Base-by-base conservation (phyloP, 2,888 invertebrate genomes). In the Crepidodera aurea region DNA sequence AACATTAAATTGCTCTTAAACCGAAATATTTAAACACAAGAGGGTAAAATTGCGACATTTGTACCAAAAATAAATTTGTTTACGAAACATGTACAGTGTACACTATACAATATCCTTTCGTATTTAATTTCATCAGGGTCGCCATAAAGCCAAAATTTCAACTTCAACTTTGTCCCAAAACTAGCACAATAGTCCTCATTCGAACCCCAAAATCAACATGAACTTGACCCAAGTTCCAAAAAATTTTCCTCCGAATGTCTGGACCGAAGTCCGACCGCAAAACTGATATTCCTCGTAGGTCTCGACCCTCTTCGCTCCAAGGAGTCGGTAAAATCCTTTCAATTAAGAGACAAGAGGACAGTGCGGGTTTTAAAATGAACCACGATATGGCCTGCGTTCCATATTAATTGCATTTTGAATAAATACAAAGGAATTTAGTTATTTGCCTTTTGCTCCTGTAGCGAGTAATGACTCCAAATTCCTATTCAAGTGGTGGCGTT, bases 321-420 rank as follows among this genome's bases (percentile, higher is more conserved):
- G 42, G 42, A 42, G 19, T 16, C 42, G n/a, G 13, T 42, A 42
- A 42, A 42, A 42, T 42, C 42, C 42, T 42, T 42, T 18, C 18
- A 60, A 64, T 64, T 60, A 60, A 22, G 40, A 44, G 39, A 51
- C 51, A 50, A 54, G 60, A 51, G 64, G 57, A 53, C 56, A 46
- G 57, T 32, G 40, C 34, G 61, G 55, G 59, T 55, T 51, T 53
- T 48, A 54, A 58, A 62, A 58, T 57, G 57, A 62, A 58, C 62
- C 48, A 34, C 40, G 27, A 48, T 27, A 48, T 32, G 44, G 18
- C 51, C 37, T 15, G 13, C 50, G 34, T 25, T 15, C 39, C 51
- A 57, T 62, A 57, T 62, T 62, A 62, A 62, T 57, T 51, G 57
- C 57, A 34, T 57, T 58, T 51, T 62, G 50, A 62, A 62, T 62